phyloP scores from a whole-genome alignment of 2,113 vertebrate genomes.

The Platysternon megacephalum region DNA sequence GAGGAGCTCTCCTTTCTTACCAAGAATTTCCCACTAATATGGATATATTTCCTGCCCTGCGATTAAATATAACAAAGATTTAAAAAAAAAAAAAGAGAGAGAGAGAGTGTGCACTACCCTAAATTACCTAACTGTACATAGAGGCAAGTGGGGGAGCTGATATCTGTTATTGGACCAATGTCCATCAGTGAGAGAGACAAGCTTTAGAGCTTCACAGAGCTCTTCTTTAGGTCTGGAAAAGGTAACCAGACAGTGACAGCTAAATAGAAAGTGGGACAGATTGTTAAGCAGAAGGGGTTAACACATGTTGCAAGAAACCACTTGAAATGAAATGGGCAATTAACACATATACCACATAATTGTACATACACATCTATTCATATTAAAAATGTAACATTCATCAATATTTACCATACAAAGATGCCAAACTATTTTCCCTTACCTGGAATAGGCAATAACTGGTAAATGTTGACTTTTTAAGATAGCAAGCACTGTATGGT shows the following conservation, averaged over 20 bases:
- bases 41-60: background rate
- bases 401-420: background rate
- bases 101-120: background rate
- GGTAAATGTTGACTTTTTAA: background rate
- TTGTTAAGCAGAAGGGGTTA: background rate
- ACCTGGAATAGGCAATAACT: background rate
- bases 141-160: background rate
- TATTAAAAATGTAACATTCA: background rate
- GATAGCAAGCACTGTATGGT: accelerated
- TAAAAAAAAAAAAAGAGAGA: background rate
- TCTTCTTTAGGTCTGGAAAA: background rate
- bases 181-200: background rate
- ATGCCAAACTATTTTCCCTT: background rate
- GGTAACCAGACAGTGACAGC: background rate
- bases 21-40: background rate
- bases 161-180: background rate
- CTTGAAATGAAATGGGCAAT: background rate
- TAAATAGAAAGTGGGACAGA: background rate
- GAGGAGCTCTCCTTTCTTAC: background rate
- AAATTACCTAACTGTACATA: background rate
- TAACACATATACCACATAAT: background rate
- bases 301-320: background rate
- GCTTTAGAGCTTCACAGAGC: background rate
- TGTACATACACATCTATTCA: background rate
- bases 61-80: background rate